Conservation (phyloP, 1,140 invertebrate species). For the Agraylea sexmaculata region DNA sequence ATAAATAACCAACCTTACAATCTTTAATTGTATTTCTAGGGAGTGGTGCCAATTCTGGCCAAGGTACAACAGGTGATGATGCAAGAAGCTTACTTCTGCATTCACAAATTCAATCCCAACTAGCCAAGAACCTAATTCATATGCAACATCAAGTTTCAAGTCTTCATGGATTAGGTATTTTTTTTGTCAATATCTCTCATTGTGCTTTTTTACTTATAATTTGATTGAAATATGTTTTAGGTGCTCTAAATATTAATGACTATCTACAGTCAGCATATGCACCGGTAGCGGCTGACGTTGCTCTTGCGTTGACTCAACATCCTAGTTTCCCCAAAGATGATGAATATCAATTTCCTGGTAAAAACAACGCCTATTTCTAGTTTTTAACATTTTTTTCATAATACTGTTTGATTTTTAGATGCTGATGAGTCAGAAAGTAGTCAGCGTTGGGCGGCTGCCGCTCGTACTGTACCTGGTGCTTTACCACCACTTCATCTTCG, state of each 20-base stretch:
- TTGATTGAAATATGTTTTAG: constrained; percentile 18
- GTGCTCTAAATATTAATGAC: constrained; percentile 38
- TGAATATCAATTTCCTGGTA: constrained; percentile 14
- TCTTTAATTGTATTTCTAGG: too few species aligned
- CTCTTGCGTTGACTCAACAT: constrained; percentile 24
- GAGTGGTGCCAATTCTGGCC: too few species aligned
- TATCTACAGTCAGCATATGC: constrained; percentile 35
- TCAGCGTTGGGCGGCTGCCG: constrained; percentile 20
- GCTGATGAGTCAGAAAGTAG: constrained; percentile 10
- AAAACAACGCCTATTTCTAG: not conserved
- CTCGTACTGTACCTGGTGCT: constrained; percentile 21
- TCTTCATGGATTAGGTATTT: constrained; percentile 12
- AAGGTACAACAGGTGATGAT: too few species aligned
- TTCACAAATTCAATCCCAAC: constrained; percentile 32
- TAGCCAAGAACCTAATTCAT: constrained; percentile 38
- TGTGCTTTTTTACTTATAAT: not conserved
- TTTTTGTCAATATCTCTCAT: not conserved
- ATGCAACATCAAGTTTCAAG: constrained; percentile 29
- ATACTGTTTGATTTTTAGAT: not conserved
- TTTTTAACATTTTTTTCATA: not conserved
- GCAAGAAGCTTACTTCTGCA: constrained; percentile 26
- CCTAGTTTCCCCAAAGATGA: constrained; percentile 6
- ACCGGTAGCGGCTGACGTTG: constrained; percentile 26
- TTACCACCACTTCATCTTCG: constrained; percentile 25
- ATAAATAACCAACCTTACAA: too few species aligned